Evolutionary conservation across 2,113 vertebrate genomes (phyloP).

Genomic region (Gallinago undulata): DNA sequence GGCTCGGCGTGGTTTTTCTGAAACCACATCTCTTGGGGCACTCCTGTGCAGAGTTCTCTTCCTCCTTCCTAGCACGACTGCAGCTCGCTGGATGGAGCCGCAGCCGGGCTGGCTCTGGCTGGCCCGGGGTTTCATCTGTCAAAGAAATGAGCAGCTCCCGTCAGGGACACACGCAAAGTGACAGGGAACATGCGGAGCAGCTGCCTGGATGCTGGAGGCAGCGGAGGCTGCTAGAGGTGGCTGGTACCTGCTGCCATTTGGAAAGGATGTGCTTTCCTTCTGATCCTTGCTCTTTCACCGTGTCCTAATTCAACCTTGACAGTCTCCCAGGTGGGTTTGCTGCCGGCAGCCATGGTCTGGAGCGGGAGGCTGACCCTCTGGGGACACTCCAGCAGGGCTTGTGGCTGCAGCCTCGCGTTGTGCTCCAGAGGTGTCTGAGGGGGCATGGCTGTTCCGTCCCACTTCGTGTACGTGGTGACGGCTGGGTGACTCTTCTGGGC

Average conservation of each 20-base stretch:
- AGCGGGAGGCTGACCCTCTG: neutral
- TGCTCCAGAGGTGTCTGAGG: neutral
- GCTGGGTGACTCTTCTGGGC: neutral
- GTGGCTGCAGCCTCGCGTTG: neutral
- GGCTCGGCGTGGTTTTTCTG: neutral
- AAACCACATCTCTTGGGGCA: neutral
- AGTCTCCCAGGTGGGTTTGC: neutral
- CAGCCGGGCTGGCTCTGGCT: neutral
- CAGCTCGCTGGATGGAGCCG: neutral
- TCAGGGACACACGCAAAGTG: neutral
- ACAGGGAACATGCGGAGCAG: neutral
- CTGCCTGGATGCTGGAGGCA: neutral
- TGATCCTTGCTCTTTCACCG: rapidly evolving
- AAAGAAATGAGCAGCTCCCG: neutral
- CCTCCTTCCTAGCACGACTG: neutral
- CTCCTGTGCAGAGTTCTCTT: neutral
- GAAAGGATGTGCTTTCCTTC: neutral
- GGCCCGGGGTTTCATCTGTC: neutral
- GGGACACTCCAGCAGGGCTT: neutral
- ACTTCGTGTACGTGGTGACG: rapidly evolving
- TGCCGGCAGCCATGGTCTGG: rapidly evolving
- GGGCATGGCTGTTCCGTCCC: rapidly evolving
- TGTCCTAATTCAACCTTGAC: neutral
- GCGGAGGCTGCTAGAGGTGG: neutral
- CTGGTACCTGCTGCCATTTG: neutral